Conservation (phyloP, 2,797 vertebrate species). For the Holocentrus rufus region DNA sequence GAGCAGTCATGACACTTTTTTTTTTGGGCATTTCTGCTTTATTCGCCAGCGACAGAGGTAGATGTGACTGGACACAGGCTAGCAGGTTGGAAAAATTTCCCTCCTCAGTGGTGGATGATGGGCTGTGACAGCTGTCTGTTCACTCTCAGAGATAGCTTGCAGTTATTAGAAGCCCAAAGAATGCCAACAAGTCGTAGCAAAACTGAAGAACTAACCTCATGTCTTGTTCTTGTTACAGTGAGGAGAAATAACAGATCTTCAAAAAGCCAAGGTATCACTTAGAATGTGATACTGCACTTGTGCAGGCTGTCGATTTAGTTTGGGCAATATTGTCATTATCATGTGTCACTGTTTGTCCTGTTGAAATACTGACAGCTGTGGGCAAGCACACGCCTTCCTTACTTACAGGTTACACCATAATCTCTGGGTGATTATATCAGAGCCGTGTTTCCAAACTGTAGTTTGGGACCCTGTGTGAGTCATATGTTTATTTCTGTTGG, state of each 20-base stretch:
- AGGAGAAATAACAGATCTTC: not conserved
- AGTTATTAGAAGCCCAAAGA: too few relatives aligned
- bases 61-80: too few relatives aligned
- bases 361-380: constrained; percentile 6
- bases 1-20: too few relatives aligned
- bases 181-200: too few relatives aligned
- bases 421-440: not conserved
- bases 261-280: not conserved
- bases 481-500: constrained; percentile 38
- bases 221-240: too few relatives aligned
- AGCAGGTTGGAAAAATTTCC: too few relatives aligned
- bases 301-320: not conserved
- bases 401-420: not conserved
- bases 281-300: not conserved
- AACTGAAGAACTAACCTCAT: too few relatives aligned
- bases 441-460: constrained; percentile 21
- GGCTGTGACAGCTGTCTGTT: too few relatives aligned
- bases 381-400: not conserved
- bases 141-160: too few relatives aligned
- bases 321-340: not conserved
- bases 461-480: constrained; percentile 27
- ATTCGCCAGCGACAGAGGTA: too few relatives aligned
- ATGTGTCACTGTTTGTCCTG: not conserved
- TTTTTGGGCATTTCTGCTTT: too few relatives aligned
- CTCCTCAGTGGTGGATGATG: too few relatives aligned